Percentiles rank a stretch among this genome's conserved stretches.
phyloP scores from a whole-genome alignment of 2,888 invertebrate genomes.

The Polia nebulosa region DNA sequence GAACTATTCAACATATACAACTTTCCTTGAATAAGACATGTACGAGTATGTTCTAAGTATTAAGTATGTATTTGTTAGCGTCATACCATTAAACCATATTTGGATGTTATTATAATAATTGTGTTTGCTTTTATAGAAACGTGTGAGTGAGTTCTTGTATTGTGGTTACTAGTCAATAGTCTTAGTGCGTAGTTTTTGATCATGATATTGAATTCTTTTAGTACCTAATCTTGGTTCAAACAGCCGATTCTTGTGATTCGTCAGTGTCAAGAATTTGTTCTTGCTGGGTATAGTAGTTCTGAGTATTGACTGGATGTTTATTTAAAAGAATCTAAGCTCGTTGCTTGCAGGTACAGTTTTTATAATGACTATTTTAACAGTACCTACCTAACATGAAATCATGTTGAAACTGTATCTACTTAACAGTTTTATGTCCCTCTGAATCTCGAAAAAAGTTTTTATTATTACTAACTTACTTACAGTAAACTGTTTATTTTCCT shows the following conservation, averaged over 20 bases:
- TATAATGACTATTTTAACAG: slow-evolving; percentile 16
- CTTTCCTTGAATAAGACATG: slow-evolving; percentile 20
- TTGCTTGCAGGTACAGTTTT: slow-evolving; percentile 18
- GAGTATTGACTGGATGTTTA: background rate
- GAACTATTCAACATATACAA: no score
- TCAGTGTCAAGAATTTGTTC: background rate
- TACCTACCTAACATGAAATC: background rate
- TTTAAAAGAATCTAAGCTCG: slow-evolving; percentile 3
- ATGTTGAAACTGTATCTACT: slow-evolving; percentile 9
- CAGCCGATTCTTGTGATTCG: slow-evolving; percentile 9
- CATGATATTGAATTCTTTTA: background rate
- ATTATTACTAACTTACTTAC: background rate
- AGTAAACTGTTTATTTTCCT: slow-evolving; percentile 3
- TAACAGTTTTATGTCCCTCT: slow-evolving; percentile 6
- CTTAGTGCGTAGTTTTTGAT: slow-evolving; percentile 1
- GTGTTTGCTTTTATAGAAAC: slow-evolving; percentile 23
- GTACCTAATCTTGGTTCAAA: background rate
- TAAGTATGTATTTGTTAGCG: slow-evolving; percentile 28
- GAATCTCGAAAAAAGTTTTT: background rate
- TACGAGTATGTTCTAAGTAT: background rate
- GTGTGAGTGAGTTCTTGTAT: slow-evolving; percentile 10
- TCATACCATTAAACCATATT: slow-evolving; percentile 41
- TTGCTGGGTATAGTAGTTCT: background rate
- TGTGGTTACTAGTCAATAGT: slow-evolving; percentile 16
- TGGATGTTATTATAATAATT: slow-evolving; percentile 28